Percentiles rank a stretch among this genome's conserved stretches.
These are phyloP conservation scores for Gadopsis bispinosus DNA, from an alignment of 2,797 vertebrate genomes.

Conservation along the genomic window DNA sequence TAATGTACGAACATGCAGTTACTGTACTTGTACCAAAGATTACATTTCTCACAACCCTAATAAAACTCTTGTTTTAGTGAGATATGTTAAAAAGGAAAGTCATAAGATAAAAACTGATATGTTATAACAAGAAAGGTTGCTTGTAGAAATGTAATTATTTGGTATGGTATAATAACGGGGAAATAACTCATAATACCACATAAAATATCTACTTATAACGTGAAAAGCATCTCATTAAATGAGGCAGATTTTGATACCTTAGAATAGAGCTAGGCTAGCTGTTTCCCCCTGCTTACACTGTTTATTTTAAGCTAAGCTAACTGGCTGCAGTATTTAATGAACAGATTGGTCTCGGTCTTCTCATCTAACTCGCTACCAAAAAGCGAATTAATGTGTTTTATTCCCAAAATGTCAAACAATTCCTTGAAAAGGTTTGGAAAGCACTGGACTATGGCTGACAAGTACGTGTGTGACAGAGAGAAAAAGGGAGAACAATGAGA, in stretches of 20 bases:
- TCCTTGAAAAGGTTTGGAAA: not conserved
- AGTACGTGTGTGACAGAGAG: not conserved
- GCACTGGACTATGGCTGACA: not conserved
- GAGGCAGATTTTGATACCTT: not conserved
- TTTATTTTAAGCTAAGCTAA: slow-evolving; percentile 7
- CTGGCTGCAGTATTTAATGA: not conserved
- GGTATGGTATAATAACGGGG: too few species aligned
- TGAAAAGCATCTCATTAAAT: not conserved
- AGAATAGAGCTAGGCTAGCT: not conserved
- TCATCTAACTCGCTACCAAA: not conserved
- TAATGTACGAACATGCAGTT: not conserved
- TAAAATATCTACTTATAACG: not conserved
- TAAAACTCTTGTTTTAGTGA: too few species aligned
- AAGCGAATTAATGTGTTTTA: not conserved
- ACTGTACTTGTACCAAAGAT: not conserved
- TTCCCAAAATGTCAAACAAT: not conserved
- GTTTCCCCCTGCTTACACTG: not conserved
- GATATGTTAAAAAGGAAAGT: not conserved
- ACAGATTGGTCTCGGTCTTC: not conserved
- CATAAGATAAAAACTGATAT: not conserved
- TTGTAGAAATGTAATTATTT: not conserved
- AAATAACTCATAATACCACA: not conserved
- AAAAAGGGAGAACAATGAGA: slow-evolving; percentile 1
- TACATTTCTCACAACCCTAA: slow-evolving; percentile 3
- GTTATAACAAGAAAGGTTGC: not conserved